phyloP scores from a whole-genome alignment of 1,140 invertebrate genomes.

The Epicauta chinensis region DNA sequence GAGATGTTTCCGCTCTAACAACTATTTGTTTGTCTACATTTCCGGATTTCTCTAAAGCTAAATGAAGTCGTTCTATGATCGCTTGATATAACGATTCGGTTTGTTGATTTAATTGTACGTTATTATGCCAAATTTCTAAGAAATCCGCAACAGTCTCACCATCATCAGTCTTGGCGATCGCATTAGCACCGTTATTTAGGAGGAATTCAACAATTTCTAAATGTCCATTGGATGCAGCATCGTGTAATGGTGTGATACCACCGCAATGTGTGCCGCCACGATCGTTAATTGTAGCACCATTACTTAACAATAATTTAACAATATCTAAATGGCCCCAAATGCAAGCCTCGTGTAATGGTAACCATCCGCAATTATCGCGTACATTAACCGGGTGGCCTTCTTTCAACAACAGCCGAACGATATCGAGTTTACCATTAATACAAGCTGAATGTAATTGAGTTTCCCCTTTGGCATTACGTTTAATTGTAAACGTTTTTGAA shows the following conservation, averaged over 20 bases:
- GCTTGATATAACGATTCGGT: constrained; percentile 50
- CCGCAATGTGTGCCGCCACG: constrained; percentile 72
- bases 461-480: constrained; percentile 84
- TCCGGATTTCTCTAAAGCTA: constrained; percentile 25
- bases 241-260: constrained; percentile 62
- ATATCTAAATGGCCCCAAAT: constrained; percentile 79
- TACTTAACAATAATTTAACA: constrained; percentile 67
- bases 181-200: constrained; percentile 60
- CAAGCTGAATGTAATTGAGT: constrained; percentile 84
- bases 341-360: constrained; percentile 90
- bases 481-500: constrained; percentile 46
- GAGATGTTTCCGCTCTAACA: not conserved
- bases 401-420: constrained; percentile 67
- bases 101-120: constrained; percentile 45
- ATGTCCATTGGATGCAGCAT: constrained; percentile 65
- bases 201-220: constrained; percentile 59
- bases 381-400: constrained; percentile 81
- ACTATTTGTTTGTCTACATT: constrained; percentile 10
- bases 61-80: constrained; percentile 46
- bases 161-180: constrained; percentile 61
- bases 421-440: constrained; percentile 72
- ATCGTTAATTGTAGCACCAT: constrained; percentile 82
- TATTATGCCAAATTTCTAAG: constrained; percentile 52
- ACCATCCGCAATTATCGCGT: constrained; percentile 84
- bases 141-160: constrained; percentile 60